A percentile compares a stretch with the other conserved stretches of the same genome.
Evolutionary conservation across 1,140 invertebrate genomes (phyloP).

Genomic region (Cheumatopsyche charites): DNA sequence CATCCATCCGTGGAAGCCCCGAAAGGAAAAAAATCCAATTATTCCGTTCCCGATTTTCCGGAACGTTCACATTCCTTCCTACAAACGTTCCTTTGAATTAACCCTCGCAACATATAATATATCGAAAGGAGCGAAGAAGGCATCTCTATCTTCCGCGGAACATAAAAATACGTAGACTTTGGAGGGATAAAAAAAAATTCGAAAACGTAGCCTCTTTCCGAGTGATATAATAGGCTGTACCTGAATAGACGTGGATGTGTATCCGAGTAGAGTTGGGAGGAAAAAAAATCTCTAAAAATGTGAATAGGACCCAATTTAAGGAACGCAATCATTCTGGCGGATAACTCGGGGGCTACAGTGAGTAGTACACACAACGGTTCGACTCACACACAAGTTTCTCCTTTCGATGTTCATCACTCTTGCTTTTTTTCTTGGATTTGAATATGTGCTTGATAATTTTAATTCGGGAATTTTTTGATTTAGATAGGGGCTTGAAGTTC

Average conservation of each 20-base stretch:
- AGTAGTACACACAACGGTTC: constrained; percentile 19
- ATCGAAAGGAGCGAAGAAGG: constrained; percentile 27
- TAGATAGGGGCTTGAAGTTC: too few species aligned
- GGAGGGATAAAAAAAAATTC: too few species aligned
- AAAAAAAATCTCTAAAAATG: constrained; percentile 39
- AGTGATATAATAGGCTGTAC: constrained; percentile 40
- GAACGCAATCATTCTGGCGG: constrained; percentile 44
- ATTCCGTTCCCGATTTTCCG: constrained; percentile 43
- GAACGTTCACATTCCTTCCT: constrained; percentile 40
- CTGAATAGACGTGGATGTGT: constrained; percentile 36
- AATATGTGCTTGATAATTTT: too few species aligned
- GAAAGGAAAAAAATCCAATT: constrained; percentile 44
- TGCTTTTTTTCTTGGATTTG: not conserved
- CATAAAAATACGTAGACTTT: too few species aligned
- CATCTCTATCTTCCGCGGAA: too few species aligned
- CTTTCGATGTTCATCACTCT: constrained; percentile 24
- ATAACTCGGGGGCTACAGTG: constrained; percentile 36
- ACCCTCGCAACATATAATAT: constrained; percentile 42
- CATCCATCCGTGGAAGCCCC: not conserved
- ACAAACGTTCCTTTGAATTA: constrained; percentile 42
- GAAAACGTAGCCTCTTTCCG: too few species aligned
- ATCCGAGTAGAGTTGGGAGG: constrained; percentile 31
- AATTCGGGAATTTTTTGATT: too few species aligned
- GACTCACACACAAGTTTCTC: constrained; percentile 32
- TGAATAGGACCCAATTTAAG: constrained; percentile 48